Base-by-base conservation (phyloP, 2,797 vertebrate species). In the Melanotaenia parkinsoni region DNA sequence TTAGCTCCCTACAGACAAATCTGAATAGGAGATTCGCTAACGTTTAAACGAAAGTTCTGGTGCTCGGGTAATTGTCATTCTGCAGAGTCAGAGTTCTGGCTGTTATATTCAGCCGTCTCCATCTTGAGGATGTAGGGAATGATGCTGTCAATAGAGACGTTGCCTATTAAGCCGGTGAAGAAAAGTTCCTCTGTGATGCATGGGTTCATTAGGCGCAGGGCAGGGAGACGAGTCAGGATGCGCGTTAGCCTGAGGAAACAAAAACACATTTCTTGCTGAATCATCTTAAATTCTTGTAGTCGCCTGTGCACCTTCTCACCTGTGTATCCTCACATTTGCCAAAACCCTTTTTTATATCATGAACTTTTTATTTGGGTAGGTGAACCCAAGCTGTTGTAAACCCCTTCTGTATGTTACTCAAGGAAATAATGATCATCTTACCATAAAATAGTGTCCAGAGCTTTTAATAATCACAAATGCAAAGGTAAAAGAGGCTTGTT, bases 81-180 rank as follows among this genome's bases (percentile, higher is more conserved):
- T 54, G 93, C 88, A 0, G 94, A 90, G 77, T 96, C 95, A 0
- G 94, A 96, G 90, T 98, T 96, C 90, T 98, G 98, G 90, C 96
- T 97, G 64, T 98, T 99, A 77, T 99, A 99, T 81, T 99, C 98
- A 6, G 98, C 97, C 0, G 97, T 98, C 92, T 99, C 98, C 98
- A 99, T 99, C 94, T 99, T 98, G 74, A 99, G 96, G 88, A 99
- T 99, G 91, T 99, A 99, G 26, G 98, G 98, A 91, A 99, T 99
- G 89, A 99, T 99, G 91, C 98, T 99, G 95, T 99, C 98, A 74
- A 99, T 99, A 2, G 97, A 97, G 82, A 99, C 98, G 20, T 97
- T 99, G 82, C 98, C 98, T 70, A 99, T 99, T 77, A 99, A 94
- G 74, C 98, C 98, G 0, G 98, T 99, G 88, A 99, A 99, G 93